phyloP scores from a whole-genome alignment of 2,888 invertebrate genomes.

The Dichetophora obliterata region DNA sequence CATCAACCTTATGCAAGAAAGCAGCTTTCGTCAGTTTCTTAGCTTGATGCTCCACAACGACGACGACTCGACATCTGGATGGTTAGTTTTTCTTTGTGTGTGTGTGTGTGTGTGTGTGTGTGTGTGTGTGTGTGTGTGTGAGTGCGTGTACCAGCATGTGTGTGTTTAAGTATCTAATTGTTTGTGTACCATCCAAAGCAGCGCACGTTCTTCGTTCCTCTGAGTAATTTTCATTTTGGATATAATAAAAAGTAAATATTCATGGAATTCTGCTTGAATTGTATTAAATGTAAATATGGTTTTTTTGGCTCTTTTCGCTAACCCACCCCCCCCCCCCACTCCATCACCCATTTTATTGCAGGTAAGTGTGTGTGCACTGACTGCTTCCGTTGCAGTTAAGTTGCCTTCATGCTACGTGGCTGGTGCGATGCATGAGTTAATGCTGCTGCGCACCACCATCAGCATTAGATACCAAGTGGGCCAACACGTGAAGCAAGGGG shows the following conservation, averaged over 20 bases:
- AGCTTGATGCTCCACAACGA: neutral
- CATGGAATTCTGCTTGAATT: slow-evolving; percentile 31
- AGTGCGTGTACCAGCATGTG: neutral
- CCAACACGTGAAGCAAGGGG: neutral
- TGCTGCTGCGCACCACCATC: neutral
- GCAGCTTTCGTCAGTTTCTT: neutral
- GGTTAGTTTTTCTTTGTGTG: neutral
- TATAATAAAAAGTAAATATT: slow-evolving; percentile 3
- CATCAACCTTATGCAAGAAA: neutral
- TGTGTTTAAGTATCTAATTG: slow-evolving; percentile 23
- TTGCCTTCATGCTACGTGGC: neutral
- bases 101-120: neutral
- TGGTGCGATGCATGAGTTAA: neutral
- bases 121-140: slow-evolving; percentile 5
- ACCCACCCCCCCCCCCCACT: too few relatives aligned
- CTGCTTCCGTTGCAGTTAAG: neutral
- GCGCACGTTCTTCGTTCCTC: slow-evolving; percentile 12
- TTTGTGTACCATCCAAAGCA: neutral
- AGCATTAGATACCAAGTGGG: neutral
- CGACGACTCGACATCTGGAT: neutral
- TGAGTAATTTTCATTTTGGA: neutral
- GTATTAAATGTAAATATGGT: slow-evolving; percentile 18
- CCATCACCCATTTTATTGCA: neutral
- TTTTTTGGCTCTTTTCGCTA: neutral
- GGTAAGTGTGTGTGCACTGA: slow-evolving; percentile 10